phyloP scores from a whole-genome alignment of 37 sponge, comb jelly and placozoan genomes.

The Spongilla lacustris region DNA sequence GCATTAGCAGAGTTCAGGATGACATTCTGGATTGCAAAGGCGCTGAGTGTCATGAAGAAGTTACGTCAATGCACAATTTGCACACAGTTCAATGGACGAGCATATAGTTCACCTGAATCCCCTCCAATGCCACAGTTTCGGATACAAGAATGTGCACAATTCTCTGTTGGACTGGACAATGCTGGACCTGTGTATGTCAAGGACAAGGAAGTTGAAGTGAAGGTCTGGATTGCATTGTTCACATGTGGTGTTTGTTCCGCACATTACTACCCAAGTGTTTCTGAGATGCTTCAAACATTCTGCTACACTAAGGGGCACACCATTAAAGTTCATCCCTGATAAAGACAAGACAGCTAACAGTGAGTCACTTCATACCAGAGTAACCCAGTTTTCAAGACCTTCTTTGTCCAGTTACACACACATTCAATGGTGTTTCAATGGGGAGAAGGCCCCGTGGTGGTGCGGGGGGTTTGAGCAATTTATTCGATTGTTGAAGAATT shows the following conservation, averaged over 20 bases:
- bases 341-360: constrained; percentile 34
- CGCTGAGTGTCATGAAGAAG: constrained; percentile 9
- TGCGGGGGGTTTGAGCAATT: constrained; percentile 26
- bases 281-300: constrained; percentile 19
- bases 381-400: constrained; percentile 3
- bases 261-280: constrained; percentile 19
- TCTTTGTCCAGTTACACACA: constrained; percentile 7
- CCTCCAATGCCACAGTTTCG: constrained; percentile 49
- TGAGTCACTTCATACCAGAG: background rate
- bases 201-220: background rate
- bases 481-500: constrained; percentile 18
- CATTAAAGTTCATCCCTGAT: constrained; percentile 18
- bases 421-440: constrained; percentile 38
- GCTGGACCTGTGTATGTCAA: constrained; percentile 48
- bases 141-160: constrained; percentile 29
- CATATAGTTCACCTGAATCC: constrained; percentile 19
- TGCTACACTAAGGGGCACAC: constrained; percentile 25
- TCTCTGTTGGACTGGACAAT: constrained; percentile 35
- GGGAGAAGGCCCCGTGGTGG: constrained; percentile 40
- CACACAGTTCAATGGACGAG: constrained; percentile 19
- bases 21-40: constrained; percentile 41
- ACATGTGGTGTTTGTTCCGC: constrained; percentile 45
- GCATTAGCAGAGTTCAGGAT: constrained; percentile 34
- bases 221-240: constrained; percentile 44
- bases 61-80: constrained; percentile 28